Evolutionary conservation across 2,888 invertebrate genomes (phyloP).

Genomic region (Eupithecia pulchellata): DNA sequence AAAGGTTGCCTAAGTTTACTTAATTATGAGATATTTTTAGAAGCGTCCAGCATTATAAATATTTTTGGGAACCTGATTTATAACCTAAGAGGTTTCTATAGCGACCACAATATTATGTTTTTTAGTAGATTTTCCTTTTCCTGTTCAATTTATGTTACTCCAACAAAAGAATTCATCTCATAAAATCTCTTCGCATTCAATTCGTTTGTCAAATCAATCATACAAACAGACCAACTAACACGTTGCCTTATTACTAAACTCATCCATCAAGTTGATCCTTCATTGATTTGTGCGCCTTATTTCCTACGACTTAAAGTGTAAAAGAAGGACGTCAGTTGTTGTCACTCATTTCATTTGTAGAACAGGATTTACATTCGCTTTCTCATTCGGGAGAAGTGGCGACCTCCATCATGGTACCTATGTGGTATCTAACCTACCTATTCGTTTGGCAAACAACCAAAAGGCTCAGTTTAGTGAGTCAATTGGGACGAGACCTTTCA

Average conservation of each 20-base stretch:
- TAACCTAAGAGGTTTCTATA: neutral
- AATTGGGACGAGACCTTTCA: neutral
- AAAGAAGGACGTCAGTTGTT: conserved; percentile 34
- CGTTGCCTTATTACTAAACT: conserved; percentile 45
- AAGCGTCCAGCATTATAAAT: neutral
- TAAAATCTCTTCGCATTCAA: conserved; percentile 8
- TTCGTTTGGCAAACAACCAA: neutral
- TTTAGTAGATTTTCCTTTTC: conserved; percentile 5
- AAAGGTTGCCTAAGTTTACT: neutral
- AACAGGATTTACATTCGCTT: conserved; percentile 33
- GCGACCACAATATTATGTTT: neutral
- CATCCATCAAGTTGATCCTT: conserved; percentile 44
- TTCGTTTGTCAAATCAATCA: conserved; percentile 44
- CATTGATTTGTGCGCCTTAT: conserved; percentile 31
- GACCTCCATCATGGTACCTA: neutral
- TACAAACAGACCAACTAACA: conserved; percentile 34
- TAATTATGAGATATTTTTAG: neutral
- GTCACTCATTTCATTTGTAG: conserved; percentile 45
- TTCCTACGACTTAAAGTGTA: conserved; percentile 15
- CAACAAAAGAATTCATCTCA: conserved; percentile 11
- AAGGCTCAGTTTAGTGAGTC: neutral
- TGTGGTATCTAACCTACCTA: neutral
- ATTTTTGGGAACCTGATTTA: neutral
- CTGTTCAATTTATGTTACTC: neutral
- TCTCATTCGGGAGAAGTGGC: neutral